Evolutionary conservation across 2,113 vertebrate genomes (phyloP).

Genomic region (Vulpes lagopus): DNA sequence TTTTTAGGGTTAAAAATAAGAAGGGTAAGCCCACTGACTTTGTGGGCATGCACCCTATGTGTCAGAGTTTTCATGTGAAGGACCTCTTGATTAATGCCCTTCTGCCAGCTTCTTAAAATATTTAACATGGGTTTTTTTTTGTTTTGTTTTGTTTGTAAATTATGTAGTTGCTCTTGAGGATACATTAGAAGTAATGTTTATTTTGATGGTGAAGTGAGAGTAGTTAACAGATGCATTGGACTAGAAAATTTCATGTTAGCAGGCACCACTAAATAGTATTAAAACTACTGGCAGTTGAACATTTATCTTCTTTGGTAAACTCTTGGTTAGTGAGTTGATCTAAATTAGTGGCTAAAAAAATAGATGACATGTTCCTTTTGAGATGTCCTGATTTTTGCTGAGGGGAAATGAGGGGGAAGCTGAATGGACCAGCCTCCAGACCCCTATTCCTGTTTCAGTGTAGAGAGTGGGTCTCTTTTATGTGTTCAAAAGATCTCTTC

Average conservation of each 20-base stretch:
- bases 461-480: not conserved
- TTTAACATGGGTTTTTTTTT: not conserved
- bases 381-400: not conserved
- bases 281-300: not conserved
- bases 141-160: not conserved
- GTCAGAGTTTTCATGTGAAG: not conserved
- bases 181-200: not conserved
- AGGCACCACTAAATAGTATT: not conserved
- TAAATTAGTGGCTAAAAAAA: not conserved
- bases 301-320: not conserved
- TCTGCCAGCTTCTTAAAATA: not conserved
- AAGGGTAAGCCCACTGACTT: not conserved
- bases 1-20: slow-evolving; percentile 35
- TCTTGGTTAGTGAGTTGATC: not conserved
- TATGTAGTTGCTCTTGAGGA: not conserved
- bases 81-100: not conserved
- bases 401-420: no score
- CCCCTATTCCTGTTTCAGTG: not conserved
- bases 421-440: not conserved
- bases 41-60: rapidly evolving
- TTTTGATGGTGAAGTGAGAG: not conserved
- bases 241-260: not conserved
- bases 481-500: not conserved
- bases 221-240: not conserved
- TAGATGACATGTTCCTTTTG: not conserved